These are phyloP conservation scores for Lophura nycthemera DNA, from an alignment of 2,113 vertebrate species.

Conservation along the genomic window DNA sequence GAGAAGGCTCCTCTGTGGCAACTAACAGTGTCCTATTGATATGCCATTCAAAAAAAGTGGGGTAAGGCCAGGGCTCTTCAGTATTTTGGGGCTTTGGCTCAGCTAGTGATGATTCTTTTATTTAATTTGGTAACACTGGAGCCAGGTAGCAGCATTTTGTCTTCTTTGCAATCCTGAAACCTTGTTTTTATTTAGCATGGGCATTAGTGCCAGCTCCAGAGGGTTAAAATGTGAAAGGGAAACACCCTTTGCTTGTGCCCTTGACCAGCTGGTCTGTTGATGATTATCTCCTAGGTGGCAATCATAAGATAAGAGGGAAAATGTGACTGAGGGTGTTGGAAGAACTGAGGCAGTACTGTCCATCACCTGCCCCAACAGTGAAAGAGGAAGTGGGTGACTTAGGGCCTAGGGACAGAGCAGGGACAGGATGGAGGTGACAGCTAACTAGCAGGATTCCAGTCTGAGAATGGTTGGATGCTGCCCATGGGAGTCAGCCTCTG, in stretches of 20 bases:
- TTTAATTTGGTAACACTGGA: not conserved
- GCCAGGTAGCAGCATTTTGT: not conserved
- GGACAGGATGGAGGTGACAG: not conserved
- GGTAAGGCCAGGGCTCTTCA: not conserved
- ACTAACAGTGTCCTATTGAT: not conserved
- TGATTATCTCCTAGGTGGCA: not conserved
- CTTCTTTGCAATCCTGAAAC: not conserved
- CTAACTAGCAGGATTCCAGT: not conserved
- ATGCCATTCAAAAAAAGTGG: not conserved
- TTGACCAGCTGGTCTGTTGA: not conserved
- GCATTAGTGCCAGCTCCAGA: not conserved
- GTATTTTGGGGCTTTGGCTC: not conserved
- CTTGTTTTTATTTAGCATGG: not conserved
- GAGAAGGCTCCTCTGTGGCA: not conserved
- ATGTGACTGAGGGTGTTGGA: not conserved
- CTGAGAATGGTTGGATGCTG: not conserved
- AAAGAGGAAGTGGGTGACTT: constrained; percentile 39
- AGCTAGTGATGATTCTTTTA: not conserved
- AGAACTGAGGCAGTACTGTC: not conserved
- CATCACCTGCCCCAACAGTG: not conserved
- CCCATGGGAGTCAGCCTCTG: not conserved
- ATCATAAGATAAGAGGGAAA: constrained; percentile 47
- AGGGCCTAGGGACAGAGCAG: not conserved
- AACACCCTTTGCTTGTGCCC: not conserved
- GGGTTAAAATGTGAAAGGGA: not conserved